These are phyloP conservation scores for Chamaetylas fuelleborni DNA, from an alignment of 2,113 vertebrate genomes.

Conservation along the genomic window DNA sequence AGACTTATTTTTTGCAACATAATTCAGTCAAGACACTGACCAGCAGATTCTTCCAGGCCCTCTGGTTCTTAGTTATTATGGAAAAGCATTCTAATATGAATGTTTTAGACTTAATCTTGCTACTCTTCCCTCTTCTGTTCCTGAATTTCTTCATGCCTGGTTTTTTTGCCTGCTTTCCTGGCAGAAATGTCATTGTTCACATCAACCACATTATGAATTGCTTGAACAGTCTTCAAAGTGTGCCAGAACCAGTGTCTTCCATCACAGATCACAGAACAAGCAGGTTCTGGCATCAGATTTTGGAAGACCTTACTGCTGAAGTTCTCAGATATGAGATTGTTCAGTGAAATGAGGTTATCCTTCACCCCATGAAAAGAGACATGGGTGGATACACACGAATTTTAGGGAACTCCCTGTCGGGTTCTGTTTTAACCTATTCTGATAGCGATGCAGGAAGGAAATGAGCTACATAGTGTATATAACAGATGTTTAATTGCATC, in stretches of 20 bases:
- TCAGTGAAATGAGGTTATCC: not conserved
- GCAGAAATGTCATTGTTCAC: not conserved
- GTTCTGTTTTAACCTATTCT: not conserved
- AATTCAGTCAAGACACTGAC: not conserved
- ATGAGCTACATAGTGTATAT: constrained; percentile 30
- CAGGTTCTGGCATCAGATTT: not conserved
- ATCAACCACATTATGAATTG: not conserved
- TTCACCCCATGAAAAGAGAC: not conserved
- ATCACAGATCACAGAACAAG: not conserved
- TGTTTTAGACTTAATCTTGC: not conserved
- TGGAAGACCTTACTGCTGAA: not conserved
- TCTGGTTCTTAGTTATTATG: not conserved
- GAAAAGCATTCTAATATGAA: not conserved
- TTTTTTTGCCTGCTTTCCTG: not conserved
- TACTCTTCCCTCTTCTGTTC: not conserved
- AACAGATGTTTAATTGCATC: constrained; percentile 57
- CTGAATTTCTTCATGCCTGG: not conserved
- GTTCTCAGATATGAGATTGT: not conserved
- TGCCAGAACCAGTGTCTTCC: not conserved
- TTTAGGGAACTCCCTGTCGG: not conserved
- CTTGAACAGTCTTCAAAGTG: not conserved
- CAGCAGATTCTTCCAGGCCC: not conserved
- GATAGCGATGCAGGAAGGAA: not conserved
- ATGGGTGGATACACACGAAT: not conserved
- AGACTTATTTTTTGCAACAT: not conserved